These are phyloP conservation scores for Dromiciops gliroides DNA, from an alignment of 2,113 vertebrate genomes.

Conservation along the genomic window DNA sequence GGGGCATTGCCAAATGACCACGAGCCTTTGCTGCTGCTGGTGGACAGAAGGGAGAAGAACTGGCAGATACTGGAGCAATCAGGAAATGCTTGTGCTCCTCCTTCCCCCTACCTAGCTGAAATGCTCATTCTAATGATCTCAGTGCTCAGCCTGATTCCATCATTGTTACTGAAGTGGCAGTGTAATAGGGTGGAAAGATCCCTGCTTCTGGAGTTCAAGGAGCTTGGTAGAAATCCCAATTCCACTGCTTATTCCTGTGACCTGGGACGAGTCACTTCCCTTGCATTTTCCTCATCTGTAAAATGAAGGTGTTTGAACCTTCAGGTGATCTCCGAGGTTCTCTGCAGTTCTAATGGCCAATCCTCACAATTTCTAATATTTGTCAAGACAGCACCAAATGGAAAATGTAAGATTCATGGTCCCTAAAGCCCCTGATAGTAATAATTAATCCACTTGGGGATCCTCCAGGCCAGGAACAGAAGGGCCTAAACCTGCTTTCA, in stretches of 20 bases:
- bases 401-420: neutral
- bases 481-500: neutral
- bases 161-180: neutral
- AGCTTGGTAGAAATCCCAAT: neutral
- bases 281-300: neutral
- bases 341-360: neutral
- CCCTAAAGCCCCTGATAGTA: neutral
- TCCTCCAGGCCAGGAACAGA: neutral
- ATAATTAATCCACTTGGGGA: neutral
- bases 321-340: neutral
- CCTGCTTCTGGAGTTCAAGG: neutral
- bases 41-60: neutral
- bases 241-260: neutral
- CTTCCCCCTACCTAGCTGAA: neutral
- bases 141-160: neutral
- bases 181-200: neutral
- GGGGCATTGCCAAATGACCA: too few species aligned
- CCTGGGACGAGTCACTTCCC: neutral
- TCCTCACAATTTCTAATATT: neutral
- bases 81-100: neutral
- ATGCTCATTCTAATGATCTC: accelerated
- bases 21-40: neutral
- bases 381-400: neutral
- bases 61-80: accelerated
- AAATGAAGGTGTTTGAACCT: neutral